Percentiles rank a stretch among this genome's conserved stretches.
phyloP scores from a whole-genome alignment of 2,888 invertebrate genomes.

The Drosophila tanythrix region DNA sequence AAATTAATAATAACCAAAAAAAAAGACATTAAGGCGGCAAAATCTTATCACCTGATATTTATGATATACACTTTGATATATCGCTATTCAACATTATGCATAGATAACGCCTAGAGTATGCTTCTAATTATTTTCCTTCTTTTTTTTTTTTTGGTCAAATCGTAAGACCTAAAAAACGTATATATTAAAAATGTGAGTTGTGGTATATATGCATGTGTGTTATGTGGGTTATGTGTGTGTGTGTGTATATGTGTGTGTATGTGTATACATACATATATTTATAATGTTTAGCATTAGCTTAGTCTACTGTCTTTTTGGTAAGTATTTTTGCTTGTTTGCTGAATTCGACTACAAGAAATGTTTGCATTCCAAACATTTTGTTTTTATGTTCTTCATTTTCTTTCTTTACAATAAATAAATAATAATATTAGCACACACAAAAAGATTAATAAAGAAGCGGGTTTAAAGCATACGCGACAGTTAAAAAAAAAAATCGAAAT shows the following conservation, averaged over 20 bases:
- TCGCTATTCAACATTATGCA: constrained; percentile 45
- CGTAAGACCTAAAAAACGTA: constrained; percentile 7
- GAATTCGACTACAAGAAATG: constrained; percentile 54
- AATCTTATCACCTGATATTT: constrained; percentile 58
- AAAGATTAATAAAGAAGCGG: constrained; percentile 3
- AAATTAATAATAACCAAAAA: constrained; percentile 9
- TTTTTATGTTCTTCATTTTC: not conserved
- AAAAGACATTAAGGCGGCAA: constrained; percentile 43
- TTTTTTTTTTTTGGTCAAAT: constrained; percentile 26
- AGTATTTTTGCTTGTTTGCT: constrained; percentile 62
- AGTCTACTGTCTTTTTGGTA: constrained; percentile 80
- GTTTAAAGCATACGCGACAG: constrained; percentile 12
- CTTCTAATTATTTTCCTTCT: not conserved
- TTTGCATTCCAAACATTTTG: constrained; percentile 24
- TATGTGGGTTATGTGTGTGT: constrained; percentile 1
- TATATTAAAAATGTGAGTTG: constrained; percentile 13
- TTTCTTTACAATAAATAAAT: constrained; percentile 59
- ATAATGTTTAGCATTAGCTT: constrained; percentile 47
- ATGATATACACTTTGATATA: constrained; percentile 43
- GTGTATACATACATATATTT: not conserved
- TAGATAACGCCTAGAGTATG: constrained; percentile 51
- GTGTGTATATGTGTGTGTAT: constrained; percentile 3
- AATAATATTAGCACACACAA: constrained; percentile 42
- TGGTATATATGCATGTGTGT: not conserved
- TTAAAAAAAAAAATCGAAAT: constrained; percentile 1